Evolutionary conservation across 2,113 vertebrate genomes (phyloP).

Genomic region (Pimephales promelas): DNA sequence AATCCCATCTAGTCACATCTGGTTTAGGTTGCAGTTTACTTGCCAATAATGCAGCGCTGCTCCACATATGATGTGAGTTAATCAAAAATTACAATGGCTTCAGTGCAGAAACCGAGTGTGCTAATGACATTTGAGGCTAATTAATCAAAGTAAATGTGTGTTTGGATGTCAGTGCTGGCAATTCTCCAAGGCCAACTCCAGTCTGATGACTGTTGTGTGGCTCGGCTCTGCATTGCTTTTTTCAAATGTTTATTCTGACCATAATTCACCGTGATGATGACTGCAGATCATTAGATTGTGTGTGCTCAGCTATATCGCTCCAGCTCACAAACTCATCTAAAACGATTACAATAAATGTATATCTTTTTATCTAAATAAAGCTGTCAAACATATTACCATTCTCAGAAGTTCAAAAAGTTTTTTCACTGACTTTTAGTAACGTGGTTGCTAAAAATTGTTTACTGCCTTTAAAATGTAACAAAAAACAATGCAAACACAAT

Average conservation of each 20-base stretch:
- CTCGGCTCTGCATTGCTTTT: slow-evolving; percentile 18
- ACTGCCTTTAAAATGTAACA: background rate
- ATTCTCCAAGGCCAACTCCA: slow-evolving; percentile 33
- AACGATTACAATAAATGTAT: background rate
- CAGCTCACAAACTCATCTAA: background rate
- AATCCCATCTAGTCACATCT: slow-evolving; percentile 19
- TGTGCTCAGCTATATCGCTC: slow-evolving; percentile 28
- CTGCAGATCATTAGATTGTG: slow-evolving; percentile 8
- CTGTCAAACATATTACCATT: background rate
- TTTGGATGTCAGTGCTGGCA: slow-evolving; percentile 34
- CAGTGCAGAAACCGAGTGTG: slow-evolving; percentile 1
- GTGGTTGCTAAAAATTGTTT: background rate
- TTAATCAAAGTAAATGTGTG: slow-evolving; percentile 44
- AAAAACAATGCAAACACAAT: background rate
- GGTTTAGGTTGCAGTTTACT: slow-evolving; percentile 28
- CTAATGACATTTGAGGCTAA: slow-evolving; percentile 40
- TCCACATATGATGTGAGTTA: slow-evolving; percentile 21
- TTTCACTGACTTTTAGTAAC: background rate
- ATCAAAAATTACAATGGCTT: slow-evolving; percentile 26
- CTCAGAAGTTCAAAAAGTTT: slow-evolving; percentile 8
- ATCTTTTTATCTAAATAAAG: slow-evolving; percentile 7
- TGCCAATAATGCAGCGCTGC: slow-evolving; percentile 9
- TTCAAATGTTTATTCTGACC: slow-evolving; percentile 40
- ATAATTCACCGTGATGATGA: slow-evolving; percentile 42
- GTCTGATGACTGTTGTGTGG: slow-evolving; percentile 39